phyloP scores from a whole-genome alignment of 2,888 invertebrate species.

The Eilema sororculum region DNA sequence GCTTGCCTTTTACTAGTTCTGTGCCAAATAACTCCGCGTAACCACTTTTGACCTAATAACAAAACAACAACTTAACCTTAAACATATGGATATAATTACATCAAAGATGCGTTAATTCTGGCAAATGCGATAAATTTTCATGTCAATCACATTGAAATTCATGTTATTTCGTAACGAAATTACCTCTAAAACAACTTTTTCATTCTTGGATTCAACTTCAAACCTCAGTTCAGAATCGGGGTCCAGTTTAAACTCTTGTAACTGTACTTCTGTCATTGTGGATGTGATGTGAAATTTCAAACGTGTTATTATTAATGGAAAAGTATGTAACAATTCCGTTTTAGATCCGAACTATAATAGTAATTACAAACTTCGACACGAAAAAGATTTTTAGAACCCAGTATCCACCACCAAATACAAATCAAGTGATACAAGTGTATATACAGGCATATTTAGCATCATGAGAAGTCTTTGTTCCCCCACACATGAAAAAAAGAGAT shows the following conservation, averaged over 20 bases:
- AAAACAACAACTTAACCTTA: conserved; percentile 33
- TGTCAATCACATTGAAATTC: background rate
- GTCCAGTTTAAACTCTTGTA: conserved; percentile 93
- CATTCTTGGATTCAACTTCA: conserved; percentile 95
- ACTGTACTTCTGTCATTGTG: conserved; percentile 82
- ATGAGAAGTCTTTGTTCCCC: background rate
- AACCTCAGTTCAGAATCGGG: conserved; percentile 96
- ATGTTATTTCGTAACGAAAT: conserved; percentile 2
- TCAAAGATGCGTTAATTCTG: background rate
- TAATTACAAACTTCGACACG: background rate
- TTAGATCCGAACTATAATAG: background rate
- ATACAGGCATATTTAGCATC: background rate
- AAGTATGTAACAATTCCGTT: background rate
- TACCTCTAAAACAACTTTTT: conserved; percentile 93
- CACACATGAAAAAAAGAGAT: background rate
- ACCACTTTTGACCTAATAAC: conserved; percentile 92
- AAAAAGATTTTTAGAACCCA: background rate
- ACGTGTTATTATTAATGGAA: background rate
- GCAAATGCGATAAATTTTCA: background rate
- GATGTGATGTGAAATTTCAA: background rate
- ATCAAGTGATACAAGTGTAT: background rate
- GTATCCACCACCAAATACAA: background rate
- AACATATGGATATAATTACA: conserved; percentile 18
- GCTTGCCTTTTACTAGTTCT: conserved; percentile 96
- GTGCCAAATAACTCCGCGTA: conserved; percentile 99